Conservation (phyloP, 2,888 invertebrate species). For the Agonopterix alstromeriana region DNA sequence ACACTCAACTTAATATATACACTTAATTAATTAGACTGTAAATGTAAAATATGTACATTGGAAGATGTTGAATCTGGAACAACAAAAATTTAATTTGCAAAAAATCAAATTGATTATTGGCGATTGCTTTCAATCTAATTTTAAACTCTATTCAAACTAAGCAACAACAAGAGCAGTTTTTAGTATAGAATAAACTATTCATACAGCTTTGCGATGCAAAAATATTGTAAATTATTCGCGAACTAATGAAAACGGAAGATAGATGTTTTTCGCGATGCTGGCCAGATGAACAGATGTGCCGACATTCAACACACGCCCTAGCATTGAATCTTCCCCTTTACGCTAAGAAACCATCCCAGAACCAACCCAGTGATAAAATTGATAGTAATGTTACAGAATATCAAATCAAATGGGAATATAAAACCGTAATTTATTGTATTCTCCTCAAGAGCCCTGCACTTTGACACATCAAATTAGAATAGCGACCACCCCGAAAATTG, state of each 20-base stretch:
- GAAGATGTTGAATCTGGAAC: neutral
- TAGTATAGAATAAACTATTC: neutral
- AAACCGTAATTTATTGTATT: conserved; percentile 52
- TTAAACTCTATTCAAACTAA: too few relatives aligned
- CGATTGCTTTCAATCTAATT: too few relatives aligned
- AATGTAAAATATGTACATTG: neutral
- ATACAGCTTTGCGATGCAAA: neutral
- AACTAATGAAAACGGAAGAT: conserved; percentile 38
- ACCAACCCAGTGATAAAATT: conserved; percentile 16
- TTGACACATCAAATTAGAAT: conserved; percentile 59
- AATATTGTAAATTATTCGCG: conserved; percentile 5
- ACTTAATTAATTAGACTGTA: conserved; percentile 1
- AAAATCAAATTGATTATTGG: neutral
- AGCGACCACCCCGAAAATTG: conserved; percentile 15
- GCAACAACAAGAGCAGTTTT: too few relatives aligned
- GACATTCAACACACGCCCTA: conserved; percentile 38
- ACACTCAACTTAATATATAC: conserved; percentile 31
- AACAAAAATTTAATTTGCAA: neutral
- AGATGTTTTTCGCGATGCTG: conserved; percentile 21
- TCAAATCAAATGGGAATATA: conserved; percentile 32
- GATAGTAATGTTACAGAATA: conserved; percentile 20
- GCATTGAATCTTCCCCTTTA: conserved; percentile 9
- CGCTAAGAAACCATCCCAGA: neutral
- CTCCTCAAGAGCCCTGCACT: conserved; percentile 45
- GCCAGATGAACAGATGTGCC: conserved; percentile 44